These are phyloP conservation scores for Cotesia glomerata DNA, from an alignment of 1,140 invertebrate species.

Conservation along the genomic window DNA sequence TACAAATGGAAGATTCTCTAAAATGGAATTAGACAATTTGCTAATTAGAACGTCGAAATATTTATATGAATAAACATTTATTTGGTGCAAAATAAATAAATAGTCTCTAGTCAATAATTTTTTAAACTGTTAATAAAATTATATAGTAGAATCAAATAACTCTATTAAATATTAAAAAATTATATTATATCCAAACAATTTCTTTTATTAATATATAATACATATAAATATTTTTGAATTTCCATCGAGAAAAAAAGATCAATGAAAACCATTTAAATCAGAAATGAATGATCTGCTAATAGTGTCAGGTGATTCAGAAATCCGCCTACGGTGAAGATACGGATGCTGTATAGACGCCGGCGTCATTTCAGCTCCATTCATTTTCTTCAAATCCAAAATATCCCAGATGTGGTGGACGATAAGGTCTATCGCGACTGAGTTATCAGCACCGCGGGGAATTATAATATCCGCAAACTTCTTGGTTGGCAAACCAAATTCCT, in stretches of 20 bases:
- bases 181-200: too few relatives aligned
- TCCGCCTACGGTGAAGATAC: constrained; percentile 59
- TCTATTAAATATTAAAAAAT: too few relatives aligned
- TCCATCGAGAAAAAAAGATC: neutral
- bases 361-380: constrained; percentile 49
- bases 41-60: too few relatives aligned
- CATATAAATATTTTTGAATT: too few relatives aligned
- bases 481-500: constrained; percentile 98
- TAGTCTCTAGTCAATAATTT: too few relatives aligned
- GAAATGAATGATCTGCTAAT: constrained; percentile 63
- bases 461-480: constrained; percentile 99
- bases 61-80: too few relatives aligned
- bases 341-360: constrained; percentile 62
- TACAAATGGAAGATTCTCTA: too few relatives aligned
- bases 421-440: constrained; percentile 98
- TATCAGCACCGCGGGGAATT: constrained; percentile 96
- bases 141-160: too few relatives aligned
- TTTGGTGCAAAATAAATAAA: too few relatives aligned
- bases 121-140: too few relatives aligned
- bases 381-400: constrained; percentile 77
- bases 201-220: too few relatives aligned
- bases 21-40: too few relatives aligned
- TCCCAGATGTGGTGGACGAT: constrained; percentile 99
- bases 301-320: constrained; percentile 60
- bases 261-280: neutral